phyloP scores from a whole-genome alignment of 2,113 vertebrate genomes.

The Nesospiza acunhae region DNA sequence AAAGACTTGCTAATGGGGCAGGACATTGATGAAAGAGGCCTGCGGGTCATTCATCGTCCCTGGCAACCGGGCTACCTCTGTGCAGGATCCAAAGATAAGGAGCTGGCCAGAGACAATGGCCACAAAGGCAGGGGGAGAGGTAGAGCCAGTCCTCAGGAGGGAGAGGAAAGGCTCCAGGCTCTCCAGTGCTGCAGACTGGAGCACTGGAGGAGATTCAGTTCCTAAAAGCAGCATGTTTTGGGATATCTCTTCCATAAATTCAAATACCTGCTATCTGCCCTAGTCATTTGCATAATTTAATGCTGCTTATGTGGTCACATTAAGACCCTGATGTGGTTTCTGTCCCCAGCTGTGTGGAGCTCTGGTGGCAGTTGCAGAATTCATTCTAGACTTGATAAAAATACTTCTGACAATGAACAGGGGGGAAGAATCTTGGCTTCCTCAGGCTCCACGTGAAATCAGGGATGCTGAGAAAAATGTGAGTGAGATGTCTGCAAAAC shows the following conservation, averaged over 20 bases:
- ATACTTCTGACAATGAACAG: neutral
- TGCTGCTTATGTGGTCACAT: neutral
- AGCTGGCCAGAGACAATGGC: neutral
- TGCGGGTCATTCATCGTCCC: conserved; percentile 36
- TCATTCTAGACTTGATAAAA: neutral
- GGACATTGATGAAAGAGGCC: neutral
- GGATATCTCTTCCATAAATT: neutral
- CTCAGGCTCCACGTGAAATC: neutral
- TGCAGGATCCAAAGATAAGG: conserved; percentile 1
- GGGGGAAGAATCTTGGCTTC: neutral
- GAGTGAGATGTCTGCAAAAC: neutral
- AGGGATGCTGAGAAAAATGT: neutral
- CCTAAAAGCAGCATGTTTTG: neutral
- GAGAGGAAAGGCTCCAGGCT: neutral
- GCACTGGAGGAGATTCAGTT: neutral
- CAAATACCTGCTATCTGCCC: neutral
- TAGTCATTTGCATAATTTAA: neutral
- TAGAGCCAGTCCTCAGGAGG: neutral
- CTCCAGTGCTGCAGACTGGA: neutral
- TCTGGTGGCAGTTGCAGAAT: neutral
- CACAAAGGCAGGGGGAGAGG: neutral
- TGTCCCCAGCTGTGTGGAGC: neutral
- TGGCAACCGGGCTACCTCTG: conserved; percentile 42
- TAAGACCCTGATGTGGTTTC: neutral
- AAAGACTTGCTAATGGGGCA: neutral